Base-by-base conservation (phyloP, 2,113 vertebrate species). In the Rhizomys pruinosus region DNA sequence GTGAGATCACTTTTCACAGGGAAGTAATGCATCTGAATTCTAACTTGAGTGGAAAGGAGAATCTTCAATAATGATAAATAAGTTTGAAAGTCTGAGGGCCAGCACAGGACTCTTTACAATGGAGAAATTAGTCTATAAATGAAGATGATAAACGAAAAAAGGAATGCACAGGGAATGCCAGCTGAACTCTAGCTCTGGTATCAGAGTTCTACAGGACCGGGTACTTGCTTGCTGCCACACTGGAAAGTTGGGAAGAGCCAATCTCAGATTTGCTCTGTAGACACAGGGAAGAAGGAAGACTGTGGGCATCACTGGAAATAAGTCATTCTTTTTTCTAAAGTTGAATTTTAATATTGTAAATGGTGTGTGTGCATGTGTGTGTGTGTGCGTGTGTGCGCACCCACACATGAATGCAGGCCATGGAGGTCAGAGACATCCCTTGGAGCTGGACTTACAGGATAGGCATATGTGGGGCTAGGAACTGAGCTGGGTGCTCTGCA, bases 71-170 rank as follows among this genome's bases (percentile, higher is more conserved):
- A 76, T 88, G 23, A 81, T 52, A 29, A 13, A 52, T 37, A 74
- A 80, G 78, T 37, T 47, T 39, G 1, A 10, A 52, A 82, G 72
- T 68, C 29, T 39, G 61, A 76, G 23, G 63, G 72, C 84, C 89
- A 57, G 12, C 34, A 72, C 27, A 87, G 77, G 79, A 95, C 69
- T 77, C 29, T 25, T 73, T 17, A 84, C 13, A 64, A 73, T 73
- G 63, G 68, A 93, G 66, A 88, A 78, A 78, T 64, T 55, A 87
- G 72, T 64, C 47, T 63, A 68, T 88, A 95, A 64, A 77, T 66
- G 7, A 66, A 42, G 3, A 90, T 77, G 52, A 90, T 25, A 44
- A 84, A 23, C 11, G n/a, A 47, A 37, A 22, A 72, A 64, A 81
- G 47, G 69, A 74, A 61, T 7, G 29, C 7, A 22, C 23, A 73